A percentile compares a stretch with the other conserved stretches of the same genome.
Conservation (phyloP, 1,140 invertebrate species). For the Linepithema humile region DNA sequence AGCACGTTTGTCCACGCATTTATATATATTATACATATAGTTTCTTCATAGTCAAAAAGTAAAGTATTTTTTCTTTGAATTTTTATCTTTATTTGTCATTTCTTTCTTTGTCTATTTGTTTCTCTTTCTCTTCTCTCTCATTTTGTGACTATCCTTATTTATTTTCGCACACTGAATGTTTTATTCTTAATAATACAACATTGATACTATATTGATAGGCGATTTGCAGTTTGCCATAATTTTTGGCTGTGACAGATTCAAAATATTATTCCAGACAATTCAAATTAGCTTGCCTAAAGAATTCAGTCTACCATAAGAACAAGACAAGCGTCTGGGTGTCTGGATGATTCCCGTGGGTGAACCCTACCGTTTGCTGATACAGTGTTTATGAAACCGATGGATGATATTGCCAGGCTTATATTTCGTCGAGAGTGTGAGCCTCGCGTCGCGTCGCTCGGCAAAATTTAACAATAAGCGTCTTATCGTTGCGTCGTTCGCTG, state of each 20-base stretch:
- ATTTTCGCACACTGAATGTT: background rate
- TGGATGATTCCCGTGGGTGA: background rate
- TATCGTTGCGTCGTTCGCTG: conserved; percentile 9
- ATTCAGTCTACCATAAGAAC: background rate
- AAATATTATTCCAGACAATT: background rate
- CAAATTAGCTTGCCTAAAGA: background rate
- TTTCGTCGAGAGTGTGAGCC: conserved; percentile 35
- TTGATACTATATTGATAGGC: background rate
- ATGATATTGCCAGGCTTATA: conserved; percentile 49
- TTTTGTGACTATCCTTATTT: background rate
- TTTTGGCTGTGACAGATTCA: background rate
- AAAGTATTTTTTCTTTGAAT: background rate
- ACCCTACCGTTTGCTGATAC: conserved; percentile 31
- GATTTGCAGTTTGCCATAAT: background rate
- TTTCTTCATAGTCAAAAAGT: background rate
- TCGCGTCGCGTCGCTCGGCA: conserved; percentile 19
- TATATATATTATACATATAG: background rate
- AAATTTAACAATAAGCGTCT: conserved; percentile 51
- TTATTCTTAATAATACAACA: background rate
- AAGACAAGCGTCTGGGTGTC: background rate
- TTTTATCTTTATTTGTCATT: background rate
- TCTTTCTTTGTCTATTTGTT: background rate
- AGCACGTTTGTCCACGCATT: background rate
- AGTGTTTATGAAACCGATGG: conserved; percentile 51
- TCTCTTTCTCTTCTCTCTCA: background rate